Conservation (phyloP, 2,797 vertebrate species). For the Coluber constrictor region DNA sequence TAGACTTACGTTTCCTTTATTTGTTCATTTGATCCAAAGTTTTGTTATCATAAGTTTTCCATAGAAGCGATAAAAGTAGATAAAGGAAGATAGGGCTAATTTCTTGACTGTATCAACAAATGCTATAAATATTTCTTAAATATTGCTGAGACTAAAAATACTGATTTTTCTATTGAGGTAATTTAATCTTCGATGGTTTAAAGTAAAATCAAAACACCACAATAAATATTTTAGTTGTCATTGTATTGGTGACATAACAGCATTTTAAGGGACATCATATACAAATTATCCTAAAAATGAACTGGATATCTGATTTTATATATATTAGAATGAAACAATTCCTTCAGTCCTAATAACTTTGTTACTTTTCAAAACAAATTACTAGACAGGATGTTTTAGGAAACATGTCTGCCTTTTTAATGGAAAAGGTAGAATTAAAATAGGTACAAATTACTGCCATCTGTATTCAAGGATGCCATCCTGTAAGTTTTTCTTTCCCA, state of each 20-base stretch:
- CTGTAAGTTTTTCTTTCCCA: constrained; percentile 38
- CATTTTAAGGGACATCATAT: constrained; percentile 42
- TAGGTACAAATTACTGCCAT: constrained; percentile 56
- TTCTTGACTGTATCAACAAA: constrained; percentile 42
- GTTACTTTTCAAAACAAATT: constrained; percentile 54
- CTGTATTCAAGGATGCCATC: constrained; percentile 54
- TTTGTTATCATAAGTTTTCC: constrained; percentile 14
- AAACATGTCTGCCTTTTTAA: constrained; percentile 63
- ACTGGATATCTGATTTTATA: constrained; percentile 57
- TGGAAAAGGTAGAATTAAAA: constrained; percentile 64
- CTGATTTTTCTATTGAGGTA: constrained; percentile 49
- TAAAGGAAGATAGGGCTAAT: constrained; percentile 11
- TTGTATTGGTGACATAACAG: constrained; percentile 60
- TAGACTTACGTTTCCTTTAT: constrained; percentile 23
- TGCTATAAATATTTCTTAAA: constrained; percentile 51
- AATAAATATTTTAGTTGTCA: constrained; percentile 55
- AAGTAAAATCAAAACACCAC: constrained; percentile 53
- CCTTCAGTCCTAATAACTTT: constrained; percentile 46
- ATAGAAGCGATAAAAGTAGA: background rate
- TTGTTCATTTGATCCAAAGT: constrained; percentile 1
- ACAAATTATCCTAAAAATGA: constrained; percentile 48
- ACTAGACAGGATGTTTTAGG: constrained; percentile 59
- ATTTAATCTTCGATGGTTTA: constrained; percentile 54
- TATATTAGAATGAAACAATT: constrained; percentile 61
- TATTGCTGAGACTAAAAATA: constrained; percentile 37